These are phyloP conservation scores for Oenanthe oenanthe DNA, from an alignment of 2,113 vertebrate genomes.

Conservation along the genomic window DNA sequence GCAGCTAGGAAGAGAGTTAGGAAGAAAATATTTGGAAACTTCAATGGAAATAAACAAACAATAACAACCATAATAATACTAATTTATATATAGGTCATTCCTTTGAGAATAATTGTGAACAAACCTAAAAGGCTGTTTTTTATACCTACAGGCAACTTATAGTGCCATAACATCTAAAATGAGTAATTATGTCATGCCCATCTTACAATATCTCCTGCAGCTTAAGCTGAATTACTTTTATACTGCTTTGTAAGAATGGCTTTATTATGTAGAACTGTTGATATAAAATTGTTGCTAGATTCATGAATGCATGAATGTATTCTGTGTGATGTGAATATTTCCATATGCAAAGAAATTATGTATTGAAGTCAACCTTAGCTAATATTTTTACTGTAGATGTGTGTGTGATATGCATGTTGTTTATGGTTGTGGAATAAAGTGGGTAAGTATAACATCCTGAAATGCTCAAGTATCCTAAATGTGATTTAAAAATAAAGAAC, in stretches of 20 bases:
- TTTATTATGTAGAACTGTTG: not conserved
- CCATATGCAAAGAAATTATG: not conserved
- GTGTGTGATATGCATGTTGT: not conserved
- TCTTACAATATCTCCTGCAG: not conserved
- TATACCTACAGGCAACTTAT: not conserved
- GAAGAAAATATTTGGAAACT: not conserved
- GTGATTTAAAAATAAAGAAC: not conserved
- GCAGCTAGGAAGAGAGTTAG: not conserved
- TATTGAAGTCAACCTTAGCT: not conserved
- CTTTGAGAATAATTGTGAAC: not conserved
- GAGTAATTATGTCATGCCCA: not conserved
- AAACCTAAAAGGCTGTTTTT: not conserved
- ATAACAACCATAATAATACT: not conserved
- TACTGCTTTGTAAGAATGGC: not conserved
- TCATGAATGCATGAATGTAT: not conserved
- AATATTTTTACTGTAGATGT: not conserved
- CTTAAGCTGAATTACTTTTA: not conserved
- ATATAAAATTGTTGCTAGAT: not conserved
- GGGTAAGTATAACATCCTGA: not conserved
- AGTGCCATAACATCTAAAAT: not conserved
- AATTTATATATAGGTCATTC: not conserved
- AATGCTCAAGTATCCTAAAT: not conserved
- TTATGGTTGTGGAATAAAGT: not conserved
- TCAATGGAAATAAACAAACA: not conserved
- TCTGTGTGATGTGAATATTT: not conserved